Percentiles rank a stretch among this genome's conserved stretches.
Conservation (phyloP, 2,797 vertebrate genomes). For the Gephyroberyx darwinii region DNA sequence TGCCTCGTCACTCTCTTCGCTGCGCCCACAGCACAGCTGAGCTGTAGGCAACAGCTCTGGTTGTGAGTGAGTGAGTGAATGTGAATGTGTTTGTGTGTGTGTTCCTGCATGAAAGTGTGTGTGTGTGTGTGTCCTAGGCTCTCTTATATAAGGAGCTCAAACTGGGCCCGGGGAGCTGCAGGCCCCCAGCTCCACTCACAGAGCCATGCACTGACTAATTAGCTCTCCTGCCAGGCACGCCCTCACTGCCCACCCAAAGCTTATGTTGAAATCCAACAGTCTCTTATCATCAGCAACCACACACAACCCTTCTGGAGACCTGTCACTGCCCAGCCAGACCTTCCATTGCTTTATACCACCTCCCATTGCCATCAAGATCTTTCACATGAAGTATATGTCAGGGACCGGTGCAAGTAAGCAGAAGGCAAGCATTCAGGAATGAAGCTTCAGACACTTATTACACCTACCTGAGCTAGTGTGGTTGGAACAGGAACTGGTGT, state of each 20-base stretch:
- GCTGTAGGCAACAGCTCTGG: constrained; percentile 59
- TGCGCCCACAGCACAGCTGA: constrained; percentile 72
- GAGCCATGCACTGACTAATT: constrained; percentile 54
- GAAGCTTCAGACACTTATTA: background rate
- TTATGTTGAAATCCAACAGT: constrained; percentile 18
- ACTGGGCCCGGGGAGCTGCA: constrained; percentile 36
- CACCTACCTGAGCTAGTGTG: too few species aligned
- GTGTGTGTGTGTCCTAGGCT: constrained; percentile 26
- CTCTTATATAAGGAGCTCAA: constrained; percentile 50
- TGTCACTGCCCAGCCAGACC: constrained; percentile 10
- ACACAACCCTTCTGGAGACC: constrained; percentile 5
- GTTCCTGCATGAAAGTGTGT: constrained; percentile 17
- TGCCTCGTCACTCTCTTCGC: constrained; percentile 51
- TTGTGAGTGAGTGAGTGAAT: constrained; percentile 28
- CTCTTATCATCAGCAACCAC: constrained; percentile 21
- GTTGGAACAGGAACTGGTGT: background rate
- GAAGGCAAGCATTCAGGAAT: background rate
- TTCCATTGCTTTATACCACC: background rate
- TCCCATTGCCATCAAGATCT: background rate
- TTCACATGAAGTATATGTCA: background rate
- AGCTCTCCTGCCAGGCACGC: constrained; percentile 40
- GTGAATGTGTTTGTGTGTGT: constrained; percentile 21
- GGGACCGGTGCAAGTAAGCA: background rate
- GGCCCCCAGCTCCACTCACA: constrained; percentile 20
- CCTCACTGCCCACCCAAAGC: constrained; percentile 26